Conservation (phyloP, 2,888 invertebrate species). For the Drosophila lacicola region DNA sequence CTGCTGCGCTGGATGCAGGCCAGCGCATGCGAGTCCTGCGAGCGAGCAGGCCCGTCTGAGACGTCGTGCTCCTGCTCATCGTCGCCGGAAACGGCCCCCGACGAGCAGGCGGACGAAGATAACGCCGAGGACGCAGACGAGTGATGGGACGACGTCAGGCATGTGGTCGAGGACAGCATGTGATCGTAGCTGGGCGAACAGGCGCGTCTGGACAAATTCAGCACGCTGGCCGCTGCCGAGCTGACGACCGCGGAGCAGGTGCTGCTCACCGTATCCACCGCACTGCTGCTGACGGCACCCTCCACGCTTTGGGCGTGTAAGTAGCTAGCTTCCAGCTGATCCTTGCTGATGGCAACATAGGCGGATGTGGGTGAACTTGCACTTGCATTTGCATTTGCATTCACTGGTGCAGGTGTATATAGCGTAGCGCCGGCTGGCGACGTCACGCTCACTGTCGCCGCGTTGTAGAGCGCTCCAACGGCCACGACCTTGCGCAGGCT, state of each 20-base stretch:
- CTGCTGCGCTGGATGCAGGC: too few relatives aligned
- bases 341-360: constrained; percentile 59
- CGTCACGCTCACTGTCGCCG: constrained; percentile 43
- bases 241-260: constrained; percentile 62
- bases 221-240: constrained; percentile 86
- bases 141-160: constrained; percentile 85
- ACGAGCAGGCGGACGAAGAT: too few relatives aligned
- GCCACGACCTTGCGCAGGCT: constrained; percentile 83
- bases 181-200: constrained; percentile 91
- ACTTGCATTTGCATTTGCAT: neutral
- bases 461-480: constrained; percentile 65
- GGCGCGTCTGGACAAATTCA: constrained; percentile 89
- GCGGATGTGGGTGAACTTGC: constrained; percentile 12
- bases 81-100: constrained; percentile 86
- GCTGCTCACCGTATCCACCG: constrained; percentile 74
- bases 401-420: too few relatives aligned
- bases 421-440: constrained; percentile 31
- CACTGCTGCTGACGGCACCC: constrained; percentile 82
- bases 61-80: constrained; percentile 86
- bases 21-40: constrained; percentile 30
- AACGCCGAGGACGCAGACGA: constrained; percentile 74
- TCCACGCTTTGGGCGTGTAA: constrained; percentile 64
- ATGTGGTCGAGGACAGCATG: constrained; percentile 87
- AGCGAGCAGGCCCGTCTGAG: constrained; percentile 51
- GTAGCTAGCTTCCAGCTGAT: constrained; percentile 64